Conservation (phyloP, 2,797 vertebrate genomes). For the Hydrocynus forskahlii region DNA sequence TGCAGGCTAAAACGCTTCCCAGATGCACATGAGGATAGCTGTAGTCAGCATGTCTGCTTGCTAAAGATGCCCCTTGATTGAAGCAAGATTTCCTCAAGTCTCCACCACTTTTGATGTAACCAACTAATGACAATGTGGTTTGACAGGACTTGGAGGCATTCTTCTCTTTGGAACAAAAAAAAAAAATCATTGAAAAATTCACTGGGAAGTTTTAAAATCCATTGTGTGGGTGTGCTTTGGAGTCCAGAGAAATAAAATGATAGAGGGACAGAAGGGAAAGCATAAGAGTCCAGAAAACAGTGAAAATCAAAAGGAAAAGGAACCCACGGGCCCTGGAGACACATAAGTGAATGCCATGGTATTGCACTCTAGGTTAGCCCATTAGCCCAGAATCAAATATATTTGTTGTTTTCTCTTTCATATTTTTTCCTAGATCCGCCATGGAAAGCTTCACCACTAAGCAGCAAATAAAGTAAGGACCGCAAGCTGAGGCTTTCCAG, state of each 20-base stretch:
- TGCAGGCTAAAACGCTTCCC: constrained; percentile 47
- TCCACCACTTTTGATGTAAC: constrained; percentile 50
- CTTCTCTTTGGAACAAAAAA: constrained; percentile 29
- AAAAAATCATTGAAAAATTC: constrained; percentile 1
- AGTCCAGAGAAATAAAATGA: constrained; percentile 21
- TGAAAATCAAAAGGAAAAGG: constrained; percentile 57
- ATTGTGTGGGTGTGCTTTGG: constrained; percentile 48
- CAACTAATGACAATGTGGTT: constrained; percentile 60
- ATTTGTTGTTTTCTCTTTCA: constrained; percentile 25
- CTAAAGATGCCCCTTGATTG: constrained; percentile 52
- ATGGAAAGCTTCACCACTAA: constrained; percentile 45
- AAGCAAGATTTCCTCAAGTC: constrained; percentile 53
- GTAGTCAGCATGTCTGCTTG: constrained; percentile 56
- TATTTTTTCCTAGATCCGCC: constrained; percentile 42
- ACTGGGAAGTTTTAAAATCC: constrained; percentile 66
- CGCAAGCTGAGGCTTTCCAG: constrained; percentile 36
- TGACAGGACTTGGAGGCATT: constrained; percentile 52
- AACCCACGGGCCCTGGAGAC: constrained; percentile 43
- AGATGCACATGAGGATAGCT: constrained; percentile 55
- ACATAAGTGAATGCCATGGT: constrained; percentile 57
- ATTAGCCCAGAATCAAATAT: constrained; percentile 31
- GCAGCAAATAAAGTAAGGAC: constrained; percentile 39
- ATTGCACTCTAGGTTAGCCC: constrained; percentile 40
- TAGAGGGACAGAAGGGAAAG: constrained; percentile 19
- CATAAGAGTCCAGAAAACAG: constrained; percentile 31